Evolutionary conservation across 2,888 invertebrate species (phyloP), one percentile per base, ranked within the genome.

Genomic region (Phalangium opilio): DNA sequence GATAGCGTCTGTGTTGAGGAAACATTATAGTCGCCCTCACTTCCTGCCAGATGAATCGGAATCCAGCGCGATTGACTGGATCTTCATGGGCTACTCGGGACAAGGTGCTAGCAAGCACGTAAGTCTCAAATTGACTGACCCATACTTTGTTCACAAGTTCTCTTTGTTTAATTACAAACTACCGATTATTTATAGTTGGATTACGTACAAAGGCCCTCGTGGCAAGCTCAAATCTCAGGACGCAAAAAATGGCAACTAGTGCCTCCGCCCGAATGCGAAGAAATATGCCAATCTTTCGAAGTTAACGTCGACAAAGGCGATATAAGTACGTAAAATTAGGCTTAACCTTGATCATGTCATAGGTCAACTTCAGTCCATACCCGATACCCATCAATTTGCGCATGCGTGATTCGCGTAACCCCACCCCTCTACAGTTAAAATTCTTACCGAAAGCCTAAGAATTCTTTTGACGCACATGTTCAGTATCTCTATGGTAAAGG

Each of bases 31-130:
- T 34, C 70, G 80, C 47, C 90, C 90, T 21, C 77, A 82, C 58
- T 90, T 91, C 68, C 70, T 91, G 54, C 90, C 90, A 2, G 74
- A 77, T 49, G 84, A 86, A 67, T 82, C 85, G n/a, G 89, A 89
- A 67, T 78, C 81, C 61, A 83, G 87, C 44, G 78, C 79, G 35
- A 79, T 83, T 42, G 90, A 90, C 68, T 90, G 87, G 71, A 80
- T 90, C 56, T 86, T 91, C 66, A 79, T 90, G 73, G 90, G 90
- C 39, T 85, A 82, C 61, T 59, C 64, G 2, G 84, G 87, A 59
- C 80, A 80, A 60, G 89, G 89, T 49, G 87, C 89, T 49, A 79
- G 81, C 49, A 82, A 89, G 81, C 90, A 90, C 48, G 64, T 65
- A 53, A 56, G 60, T 58, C 17, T 12, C 12, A 10, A 10, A 15